Base-by-base conservation (phyloP, 2,797 vertebrate species). In the Anas acuta region DNA sequence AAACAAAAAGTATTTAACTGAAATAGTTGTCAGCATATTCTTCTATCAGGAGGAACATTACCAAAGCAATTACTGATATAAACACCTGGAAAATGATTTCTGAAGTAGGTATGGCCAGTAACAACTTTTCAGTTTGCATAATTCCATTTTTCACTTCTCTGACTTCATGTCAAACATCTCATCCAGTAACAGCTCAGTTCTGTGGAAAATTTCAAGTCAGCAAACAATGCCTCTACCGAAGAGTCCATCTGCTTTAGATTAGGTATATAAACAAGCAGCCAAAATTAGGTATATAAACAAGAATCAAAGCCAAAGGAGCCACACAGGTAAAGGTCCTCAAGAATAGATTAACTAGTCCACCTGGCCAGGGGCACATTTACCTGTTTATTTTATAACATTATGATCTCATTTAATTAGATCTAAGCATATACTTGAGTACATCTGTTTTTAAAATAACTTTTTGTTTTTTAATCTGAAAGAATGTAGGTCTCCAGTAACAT, bases 241-340 rank as follows among this genome's bases (percentile, higher is more conserved):
- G 20, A 92, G 39, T 21, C 60, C 88, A 73, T 90, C 92, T 95
- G 91, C 60, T 94, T 93, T 71, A 90, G 67, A 93, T 94, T 82
- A 88, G 8, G 11, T 73, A 56, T 20, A 57, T 54, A 90, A 94
- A 79, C 51, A 88, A 85, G 75, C 61, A 78, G 12, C 75, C 85
- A 60, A 14, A 58, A 93, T 94, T 82, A 88, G 8, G 11, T 73
- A 56, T 20, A 57, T 54, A 90, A 94, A 79, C 51, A 88, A 71
- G 66, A 69, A 64, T 43, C 66, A 82, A 84, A 93, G 53, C 79
- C 70, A 61, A 39, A 92, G 73, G 7, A 95, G 9, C 28, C 4
- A 15, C 33, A 78, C 13, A 84, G 80, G 89, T 88, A 90, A 90
- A 91, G 28, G 32, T 66, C 22, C 43, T 78, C 7, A 49, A 57